Evolutionary conservation across 2,113 vertebrate species (phyloP).

Genomic region (Oceanodroma tethys): DNA sequence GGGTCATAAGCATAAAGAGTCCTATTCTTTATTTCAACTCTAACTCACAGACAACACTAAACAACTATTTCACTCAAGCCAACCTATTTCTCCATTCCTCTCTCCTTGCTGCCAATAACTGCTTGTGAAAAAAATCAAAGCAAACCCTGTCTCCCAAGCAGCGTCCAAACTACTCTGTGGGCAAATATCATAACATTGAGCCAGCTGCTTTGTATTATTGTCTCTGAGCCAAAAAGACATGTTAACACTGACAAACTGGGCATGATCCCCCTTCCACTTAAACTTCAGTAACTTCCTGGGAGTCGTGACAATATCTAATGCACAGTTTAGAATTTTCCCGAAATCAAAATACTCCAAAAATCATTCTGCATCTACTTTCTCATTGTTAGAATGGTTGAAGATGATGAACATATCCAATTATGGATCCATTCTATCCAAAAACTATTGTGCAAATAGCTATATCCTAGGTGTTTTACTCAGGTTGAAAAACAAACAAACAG

Average conservation of each 20-base stretch:
- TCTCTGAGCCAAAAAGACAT: not conserved
- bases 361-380: not conserved
- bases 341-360: not conserved
- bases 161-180: accelerated
- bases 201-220: not conserved
- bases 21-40: not conserved
- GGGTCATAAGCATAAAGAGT: not conserved
- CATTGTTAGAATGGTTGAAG: not conserved
- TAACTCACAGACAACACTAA: not conserved
- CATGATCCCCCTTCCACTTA: not conserved
- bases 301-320: not conserved
- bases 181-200: not conserved
- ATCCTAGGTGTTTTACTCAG: not conserved
- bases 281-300: not conserved
- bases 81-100: not conserved
- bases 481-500: not conserved
- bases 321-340: not conserved
- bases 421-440: not conserved
- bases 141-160: not conserved
- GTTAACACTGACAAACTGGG: not conserved
- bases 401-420: not conserved
- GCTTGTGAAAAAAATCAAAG: not conserved
- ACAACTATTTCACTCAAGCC: not conserved
- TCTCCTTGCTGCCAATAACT: not conserved
- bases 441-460: not conserved